phyloP scores from a whole-genome alignment of 2,888 invertebrate genomes.

The Clanis bilineata region DNA sequence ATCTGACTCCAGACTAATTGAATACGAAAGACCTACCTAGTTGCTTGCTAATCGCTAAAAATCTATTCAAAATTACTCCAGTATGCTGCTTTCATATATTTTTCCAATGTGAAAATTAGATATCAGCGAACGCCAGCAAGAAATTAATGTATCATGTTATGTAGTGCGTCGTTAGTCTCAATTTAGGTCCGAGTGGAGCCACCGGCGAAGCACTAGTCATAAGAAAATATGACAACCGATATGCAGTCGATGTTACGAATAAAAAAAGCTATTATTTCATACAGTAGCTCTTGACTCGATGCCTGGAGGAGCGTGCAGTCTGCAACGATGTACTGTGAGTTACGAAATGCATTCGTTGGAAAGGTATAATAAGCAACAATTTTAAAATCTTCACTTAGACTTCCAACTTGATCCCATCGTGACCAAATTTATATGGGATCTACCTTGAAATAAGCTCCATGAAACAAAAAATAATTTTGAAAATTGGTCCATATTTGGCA shows the following conservation, averaged over 20 bases:
- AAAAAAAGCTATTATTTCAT: constrained; percentile 71
- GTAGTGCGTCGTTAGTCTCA: constrained; percentile 15
- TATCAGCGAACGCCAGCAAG: constrained; percentile 1
- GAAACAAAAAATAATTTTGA: no score
- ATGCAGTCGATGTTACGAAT: constrained; percentile 53
- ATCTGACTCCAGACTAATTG: no score
- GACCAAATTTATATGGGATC: no score
- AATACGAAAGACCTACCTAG: no score
- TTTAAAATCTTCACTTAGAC: no score
- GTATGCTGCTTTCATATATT: background rate
- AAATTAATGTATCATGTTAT: constrained; percentile 14
- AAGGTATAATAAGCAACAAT: no score
- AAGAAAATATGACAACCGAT: constrained; percentile 62
- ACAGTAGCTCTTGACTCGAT: constrained; percentile 64
- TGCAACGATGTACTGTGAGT: constrained; percentile 40
- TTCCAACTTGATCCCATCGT: no score
- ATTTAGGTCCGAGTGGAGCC: constrained; percentile 9
- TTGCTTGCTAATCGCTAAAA: background rate
- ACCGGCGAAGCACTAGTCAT: constrained; percentile 40
- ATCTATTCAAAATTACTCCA: background rate
- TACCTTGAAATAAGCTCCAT: no score
- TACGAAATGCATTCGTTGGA: constrained; percentile 15
- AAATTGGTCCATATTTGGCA: no score
- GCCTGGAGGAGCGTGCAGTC: constrained; percentile 40
- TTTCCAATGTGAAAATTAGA: constrained; percentile 19